These are phyloP conservation scores for Prionailurus bengalensis DNA, from an alignment of 2,113 vertebrate genomes.

Conservation along the genomic window DNA sequence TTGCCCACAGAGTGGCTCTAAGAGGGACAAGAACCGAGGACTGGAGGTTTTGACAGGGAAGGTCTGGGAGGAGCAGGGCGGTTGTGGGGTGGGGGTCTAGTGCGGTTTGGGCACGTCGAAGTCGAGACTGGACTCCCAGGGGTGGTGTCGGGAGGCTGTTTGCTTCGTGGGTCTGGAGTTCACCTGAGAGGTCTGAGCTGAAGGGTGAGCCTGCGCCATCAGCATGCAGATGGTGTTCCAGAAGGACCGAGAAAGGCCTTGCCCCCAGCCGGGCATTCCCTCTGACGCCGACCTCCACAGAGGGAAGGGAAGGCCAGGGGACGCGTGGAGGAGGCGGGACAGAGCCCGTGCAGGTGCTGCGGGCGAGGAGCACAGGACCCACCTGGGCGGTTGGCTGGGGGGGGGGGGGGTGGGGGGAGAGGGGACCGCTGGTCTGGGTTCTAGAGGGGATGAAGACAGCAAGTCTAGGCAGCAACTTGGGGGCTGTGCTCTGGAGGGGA, in stretches of 20 bases:
- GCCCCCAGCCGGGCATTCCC: background rate
- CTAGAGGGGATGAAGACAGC: background rate
- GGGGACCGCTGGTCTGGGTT: too few species aligned
- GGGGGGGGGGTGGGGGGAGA: background rate
- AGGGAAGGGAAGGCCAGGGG: background rate
- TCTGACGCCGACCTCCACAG: background rate
- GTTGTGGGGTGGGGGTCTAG: background rate
- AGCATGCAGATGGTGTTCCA: background rate
- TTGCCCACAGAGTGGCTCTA: background rate
- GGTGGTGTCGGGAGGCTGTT: background rate
- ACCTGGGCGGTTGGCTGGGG: background rate
- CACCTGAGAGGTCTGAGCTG: background rate
- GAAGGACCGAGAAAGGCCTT: background rate
- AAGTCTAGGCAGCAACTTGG: background rate
- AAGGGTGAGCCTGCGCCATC: background rate
- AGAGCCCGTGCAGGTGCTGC: background rate
- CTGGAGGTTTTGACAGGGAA: background rate
- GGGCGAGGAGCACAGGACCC: background rate
- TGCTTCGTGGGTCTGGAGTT: fast-evolving
- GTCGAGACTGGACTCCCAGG: background rate
- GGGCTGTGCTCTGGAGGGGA: background rate
- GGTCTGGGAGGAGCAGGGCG: background rate
- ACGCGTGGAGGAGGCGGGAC: background rate
- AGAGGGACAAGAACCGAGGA: background rate
- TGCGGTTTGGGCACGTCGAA: fast-evolving